phyloP scores from a whole-genome alignment of 2,888 invertebrate species.

The Standfussiana lucernea region DNA sequence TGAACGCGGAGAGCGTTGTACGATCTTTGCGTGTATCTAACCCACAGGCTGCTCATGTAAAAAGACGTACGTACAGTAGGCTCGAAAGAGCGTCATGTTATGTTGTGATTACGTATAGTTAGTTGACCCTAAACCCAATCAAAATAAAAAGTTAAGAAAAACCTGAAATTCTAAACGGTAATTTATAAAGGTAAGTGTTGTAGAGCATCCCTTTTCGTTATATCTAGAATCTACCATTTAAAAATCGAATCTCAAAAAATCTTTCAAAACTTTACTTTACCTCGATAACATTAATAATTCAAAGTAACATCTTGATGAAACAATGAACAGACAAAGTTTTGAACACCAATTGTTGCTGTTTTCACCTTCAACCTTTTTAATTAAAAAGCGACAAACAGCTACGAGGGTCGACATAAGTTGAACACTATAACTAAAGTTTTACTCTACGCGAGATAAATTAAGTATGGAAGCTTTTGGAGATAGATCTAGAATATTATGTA shows the following conservation, averaged over 20 bases:
- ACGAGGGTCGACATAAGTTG: slow-evolving; percentile 38
- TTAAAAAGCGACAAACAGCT: slow-evolving; percentile 46
- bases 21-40: too few species aligned
- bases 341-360: slow-evolving; percentile 10
- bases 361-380: slow-evolving; percentile 12
- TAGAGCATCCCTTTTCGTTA: neutral
- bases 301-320: slow-evolving; percentile 17
- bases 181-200: neutral
- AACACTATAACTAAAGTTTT: slow-evolving; percentile 22
- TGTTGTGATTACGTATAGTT: too few species aligned
- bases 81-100: too few species aligned
- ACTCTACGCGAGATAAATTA: neutral
- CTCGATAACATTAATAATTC: neutral
- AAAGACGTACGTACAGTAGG: too few species aligned
- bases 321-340: neutral
- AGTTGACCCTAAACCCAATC: neutral
- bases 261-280: neutral
- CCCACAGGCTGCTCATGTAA: too few species aligned
- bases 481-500: neutral
- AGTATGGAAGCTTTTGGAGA: neutral
- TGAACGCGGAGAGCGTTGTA: too few species aligned
- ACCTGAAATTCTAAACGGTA: too few species aligned
- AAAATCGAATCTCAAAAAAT: neutral
- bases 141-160: neutral
- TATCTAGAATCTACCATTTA: neutral